Evolutionary conservation across 1,140 invertebrate species (phyloP), one percentile per base, ranked within the genome.

Genomic region (Aradophagus sp.): DNA sequence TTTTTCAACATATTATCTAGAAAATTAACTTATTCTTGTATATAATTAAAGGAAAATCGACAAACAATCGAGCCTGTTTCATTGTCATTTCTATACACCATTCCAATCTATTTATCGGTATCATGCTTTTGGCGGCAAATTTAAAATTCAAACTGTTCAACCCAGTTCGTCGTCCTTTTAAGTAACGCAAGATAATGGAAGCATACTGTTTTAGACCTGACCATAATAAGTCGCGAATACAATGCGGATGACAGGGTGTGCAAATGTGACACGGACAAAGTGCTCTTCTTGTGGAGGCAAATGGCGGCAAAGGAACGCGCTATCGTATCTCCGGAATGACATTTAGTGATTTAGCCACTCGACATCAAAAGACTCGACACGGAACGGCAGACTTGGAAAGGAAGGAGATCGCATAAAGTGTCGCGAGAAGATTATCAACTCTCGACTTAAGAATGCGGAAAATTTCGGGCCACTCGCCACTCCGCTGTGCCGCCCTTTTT

Each of bases 361-460:
- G 50, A 52, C 59, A 70, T 73, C 70, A 75, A 73, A 77, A 71
- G 66, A 48, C 29, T 23, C 34, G 17, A 14, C 17, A 31, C 39
- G 27, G 29, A 58, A 41, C 31, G 56, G 42, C 55, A 44, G 53
- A 2, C 16, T 48, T 36, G 65, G 67, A 62, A 66, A 65, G 62
- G n/a, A n/a, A 42, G 59, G 50, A 69, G 63, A 55, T 74, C 63
- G 61, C 26, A 70, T 63, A 74, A 67, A 75, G 65, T 77, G 75
- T 78, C 63, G 52, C 36, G 38, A 66, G 47, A 44, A 69, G 66
- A 79, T 79, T 79, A 77, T 77, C 67, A 78, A 77, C 76, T 77
- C 34, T 47, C 31, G 41, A 71, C 31, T 79, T 69, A 77, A 79
- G 74, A 76, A 78, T 47, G 62, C 63, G 73, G 73, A 77, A 78